Conservation (phyloP, 2,797 vertebrate genomes). For the Taenioides sp. region DNA sequence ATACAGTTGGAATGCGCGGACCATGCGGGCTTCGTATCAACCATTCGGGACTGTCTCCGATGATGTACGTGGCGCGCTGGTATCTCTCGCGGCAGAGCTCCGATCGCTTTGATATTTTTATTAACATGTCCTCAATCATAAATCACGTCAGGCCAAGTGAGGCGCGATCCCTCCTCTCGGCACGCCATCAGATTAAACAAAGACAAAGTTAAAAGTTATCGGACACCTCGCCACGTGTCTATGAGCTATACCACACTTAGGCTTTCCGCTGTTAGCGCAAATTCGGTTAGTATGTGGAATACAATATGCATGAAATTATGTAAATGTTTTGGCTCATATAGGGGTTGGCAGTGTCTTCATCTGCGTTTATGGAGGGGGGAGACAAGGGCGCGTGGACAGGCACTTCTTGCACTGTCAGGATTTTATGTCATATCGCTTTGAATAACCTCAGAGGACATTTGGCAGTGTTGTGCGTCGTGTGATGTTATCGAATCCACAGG, state of each 20-base stretch:
- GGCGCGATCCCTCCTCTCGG: conserved; percentile 58
- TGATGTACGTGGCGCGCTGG: conserved; percentile 77
- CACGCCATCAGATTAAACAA: conserved; percentile 77
- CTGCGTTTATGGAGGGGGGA: conserved; percentile 59
- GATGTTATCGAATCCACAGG: conserved; percentile 53
- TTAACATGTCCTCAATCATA: conserved; percentile 85
- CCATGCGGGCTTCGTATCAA: conserved; percentile 56
- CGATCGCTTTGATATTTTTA: conserved; percentile 86
- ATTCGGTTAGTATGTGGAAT: conserved; percentile 55
- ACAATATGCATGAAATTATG: conserved; percentile 73
- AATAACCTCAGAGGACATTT: conserved; percentile 65
- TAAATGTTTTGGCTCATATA: conserved; percentile 39
- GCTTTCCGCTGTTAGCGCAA: not conserved
- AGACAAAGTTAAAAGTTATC: conserved; percentile 81
- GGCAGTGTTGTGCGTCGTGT: conserved; percentile 52
- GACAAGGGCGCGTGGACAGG: conserved; percentile 59
- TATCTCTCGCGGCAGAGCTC: conserved; percentile 81
- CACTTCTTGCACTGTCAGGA: conserved; percentile 68
- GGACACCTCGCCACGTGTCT: conserved; percentile 62
- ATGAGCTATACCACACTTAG: conserved; percentile 42
- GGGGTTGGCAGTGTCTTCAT: conserved; percentile 46
- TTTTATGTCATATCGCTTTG: conserved; percentile 67
- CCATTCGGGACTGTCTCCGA: conserved; percentile 71
- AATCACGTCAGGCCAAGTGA: conserved; percentile 71
- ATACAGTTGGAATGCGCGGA: conserved; percentile 57